Evolutionary conservation across 23 tunicate genomes (phyloP).

Genomic region (Diplosoma virens): DNA sequence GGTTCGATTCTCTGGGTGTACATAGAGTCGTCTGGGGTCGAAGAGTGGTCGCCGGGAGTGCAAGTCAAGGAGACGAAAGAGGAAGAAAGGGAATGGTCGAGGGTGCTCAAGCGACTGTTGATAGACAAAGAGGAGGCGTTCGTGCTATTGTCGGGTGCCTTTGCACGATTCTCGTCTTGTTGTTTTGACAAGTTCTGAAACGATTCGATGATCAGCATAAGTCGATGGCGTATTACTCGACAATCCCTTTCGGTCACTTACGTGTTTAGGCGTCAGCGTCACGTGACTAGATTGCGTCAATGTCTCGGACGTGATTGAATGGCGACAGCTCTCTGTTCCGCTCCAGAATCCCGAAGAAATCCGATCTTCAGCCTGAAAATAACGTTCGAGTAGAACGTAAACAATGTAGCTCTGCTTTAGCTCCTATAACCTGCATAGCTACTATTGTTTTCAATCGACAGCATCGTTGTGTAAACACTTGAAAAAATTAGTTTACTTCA

Average conservation of each 20-base stretch:
- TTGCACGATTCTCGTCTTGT: conserved; percentile 4
- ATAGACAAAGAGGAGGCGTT: conserved; percentile 48
- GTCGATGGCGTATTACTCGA: too few relatives aligned
- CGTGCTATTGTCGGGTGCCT: conserved; percentile 11
- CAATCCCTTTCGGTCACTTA: too few relatives aligned
- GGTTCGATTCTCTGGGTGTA: neutral
- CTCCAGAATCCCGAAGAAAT: conserved; percentile 96
- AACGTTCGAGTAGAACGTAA: too few relatives aligned
- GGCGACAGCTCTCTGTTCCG: conserved; percentile 87
- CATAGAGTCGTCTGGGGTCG: conserved; percentile 45
- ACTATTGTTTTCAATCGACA: too few relatives aligned
- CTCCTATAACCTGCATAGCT: neutral
- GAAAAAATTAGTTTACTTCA: too few relatives aligned
- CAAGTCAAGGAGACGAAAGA: neutral
- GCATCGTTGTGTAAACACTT: too few relatives aligned
- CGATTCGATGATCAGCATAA: neutral
- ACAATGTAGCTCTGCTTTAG: neutral
- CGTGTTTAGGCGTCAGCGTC: conserved; percentile 59
- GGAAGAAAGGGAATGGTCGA: conserved; percentile 59
- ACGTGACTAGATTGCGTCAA: conserved; percentile 49
- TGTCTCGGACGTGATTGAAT: conserved; percentile 81
- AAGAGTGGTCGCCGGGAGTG: neutral
- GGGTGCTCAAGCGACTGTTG: conserved; percentile 78
- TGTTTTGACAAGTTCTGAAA: neutral
- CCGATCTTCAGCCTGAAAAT: conserved; percentile 71